Percentiles rank a stretch among this genome's conserved stretches.
These are phyloP conservation scores for Chamaetylas fuelleborni DNA, from an alignment of 2,113 vertebrate species.

Conservation along the genomic window DNA sequence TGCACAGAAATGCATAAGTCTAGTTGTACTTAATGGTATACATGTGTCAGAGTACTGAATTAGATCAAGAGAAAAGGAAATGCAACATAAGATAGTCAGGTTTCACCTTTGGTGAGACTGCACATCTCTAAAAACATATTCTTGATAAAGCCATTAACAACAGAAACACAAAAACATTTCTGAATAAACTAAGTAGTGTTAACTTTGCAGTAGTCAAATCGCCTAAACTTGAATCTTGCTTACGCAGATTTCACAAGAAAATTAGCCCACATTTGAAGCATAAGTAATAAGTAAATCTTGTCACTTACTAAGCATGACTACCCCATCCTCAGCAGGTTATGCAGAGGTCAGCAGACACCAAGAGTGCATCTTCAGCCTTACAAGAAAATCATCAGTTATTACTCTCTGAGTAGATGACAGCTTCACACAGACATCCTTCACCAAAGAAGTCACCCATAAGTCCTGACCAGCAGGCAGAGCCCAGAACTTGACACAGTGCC, in stretches of 20 bases:
- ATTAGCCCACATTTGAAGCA: conserved; percentile 28
- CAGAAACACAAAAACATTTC: neutral
- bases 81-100: neutral
- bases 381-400: neutral
- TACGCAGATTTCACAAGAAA: neutral
- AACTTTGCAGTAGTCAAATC: neutral
- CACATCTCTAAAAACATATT: neutral
- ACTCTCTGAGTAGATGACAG: neutral
- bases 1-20: neutral
- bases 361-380: neutral
- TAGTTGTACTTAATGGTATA: neutral
- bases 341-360: neutral
- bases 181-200: neutral
- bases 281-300: neutral
- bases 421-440: neutral
- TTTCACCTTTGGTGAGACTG: neutral
- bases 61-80: neutral
- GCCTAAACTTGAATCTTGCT: neutral
- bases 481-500: neutral
- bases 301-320: neutral
- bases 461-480: neutral
- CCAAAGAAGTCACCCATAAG: neutral
- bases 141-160: neutral
- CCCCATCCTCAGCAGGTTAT: neutral
- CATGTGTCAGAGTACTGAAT: neutral